Percentiles rank a stretch among this genome's conserved stretches.
Conservation (phyloP, 2,797 vertebrate species). For the Hippoglossus hippoglossus region DNA sequence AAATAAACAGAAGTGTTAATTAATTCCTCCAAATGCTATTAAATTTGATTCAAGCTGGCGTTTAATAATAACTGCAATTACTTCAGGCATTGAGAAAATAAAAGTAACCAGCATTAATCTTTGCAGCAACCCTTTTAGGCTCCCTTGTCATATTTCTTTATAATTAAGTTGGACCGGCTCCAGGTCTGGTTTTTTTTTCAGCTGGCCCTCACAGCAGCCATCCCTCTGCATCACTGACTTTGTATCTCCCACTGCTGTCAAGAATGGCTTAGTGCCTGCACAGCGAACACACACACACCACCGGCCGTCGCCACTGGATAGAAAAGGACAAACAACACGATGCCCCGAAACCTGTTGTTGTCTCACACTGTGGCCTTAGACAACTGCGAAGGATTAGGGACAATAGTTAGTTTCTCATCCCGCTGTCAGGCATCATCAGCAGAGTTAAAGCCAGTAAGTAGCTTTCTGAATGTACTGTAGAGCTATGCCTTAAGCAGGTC, state of each 20-base stretch:
- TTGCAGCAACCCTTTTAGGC: constrained; percentile 45
- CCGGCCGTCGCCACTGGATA: constrained; percentile 22
- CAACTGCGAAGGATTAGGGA: constrained; percentile 39
- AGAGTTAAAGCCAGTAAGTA: not conserved
- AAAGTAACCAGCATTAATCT: constrained; percentile 61
- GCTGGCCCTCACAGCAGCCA: constrained; percentile 51
- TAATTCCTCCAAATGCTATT: constrained; percentile 68
- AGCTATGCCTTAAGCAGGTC: not conserved
- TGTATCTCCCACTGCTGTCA: constrained; percentile 67
- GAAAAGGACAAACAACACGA: constrained; percentile 49
- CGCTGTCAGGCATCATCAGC: constrained; percentile 6
- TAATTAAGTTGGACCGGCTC: constrained; percentile 75
- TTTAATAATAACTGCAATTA: constrained; percentile 79
- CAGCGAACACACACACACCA: constrained; percentile 36
- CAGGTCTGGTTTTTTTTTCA: constrained; percentile 33
- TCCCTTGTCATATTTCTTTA: constrained; percentile 69
- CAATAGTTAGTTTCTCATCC: constrained; percentile 28
- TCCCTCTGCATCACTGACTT: constrained; percentile 59
- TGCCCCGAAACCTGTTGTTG: constrained; percentile 43
- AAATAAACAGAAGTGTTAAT: constrained; percentile 71
- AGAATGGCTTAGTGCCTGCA: constrained; percentile 59
- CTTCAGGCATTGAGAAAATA: constrained; percentile 60
- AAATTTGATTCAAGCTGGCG: constrained; percentile 59
- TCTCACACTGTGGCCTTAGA: constrained; percentile 34
- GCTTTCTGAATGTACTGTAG: not conserved